Conservation (phyloP, 2,113 vertebrate genomes). For the Epinephelus fuscoguttatus region DNA sequence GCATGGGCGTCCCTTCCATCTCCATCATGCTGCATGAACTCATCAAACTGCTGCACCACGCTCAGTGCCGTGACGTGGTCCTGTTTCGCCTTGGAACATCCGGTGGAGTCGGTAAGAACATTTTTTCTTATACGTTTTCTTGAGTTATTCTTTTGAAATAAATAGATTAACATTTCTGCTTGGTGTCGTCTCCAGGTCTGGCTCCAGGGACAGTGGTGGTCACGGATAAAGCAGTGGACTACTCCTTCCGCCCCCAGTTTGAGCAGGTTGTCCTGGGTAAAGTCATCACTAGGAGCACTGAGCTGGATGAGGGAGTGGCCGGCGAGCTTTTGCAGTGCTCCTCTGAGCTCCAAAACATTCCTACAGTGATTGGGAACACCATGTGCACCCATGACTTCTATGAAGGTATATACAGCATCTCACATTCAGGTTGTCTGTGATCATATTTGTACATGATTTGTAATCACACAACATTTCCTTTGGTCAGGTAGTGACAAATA, state of each 20-base stretch:
- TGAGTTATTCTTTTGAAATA: background rate
- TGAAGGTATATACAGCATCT: slow-evolving; percentile 83
- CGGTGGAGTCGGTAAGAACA: slow-evolving; percentile 88
- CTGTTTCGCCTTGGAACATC: slow-evolving; percentile 91
- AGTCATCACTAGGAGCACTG: slow-evolving; percentile 86
- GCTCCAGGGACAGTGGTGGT: slow-evolving; percentile 88
- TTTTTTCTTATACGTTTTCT: too few species aligned
- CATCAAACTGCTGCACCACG: slow-evolving; percentile 92
- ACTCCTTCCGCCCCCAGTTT: slow-evolving; percentile 86
- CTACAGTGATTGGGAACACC: slow-evolving; percentile 86
- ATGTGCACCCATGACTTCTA: slow-evolving; percentile 93
- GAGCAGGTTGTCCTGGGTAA: slow-evolving; percentile 90
- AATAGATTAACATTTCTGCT: background rate
- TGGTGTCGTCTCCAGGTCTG: slow-evolving; percentile 77
- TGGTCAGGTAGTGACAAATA: slow-evolving; percentile 12
- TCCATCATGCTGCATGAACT: slow-evolving; percentile 94
- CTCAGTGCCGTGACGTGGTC: slow-evolving; percentile 87
- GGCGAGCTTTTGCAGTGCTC: slow-evolving; percentile 87
- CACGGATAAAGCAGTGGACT: slow-evolving; percentile 87
- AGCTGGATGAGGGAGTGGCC: slow-evolving; percentile 87
- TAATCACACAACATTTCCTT: background rate
- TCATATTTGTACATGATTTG: background rate
- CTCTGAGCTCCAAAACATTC: slow-evolving; percentile 80
- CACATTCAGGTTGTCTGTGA: background rate
- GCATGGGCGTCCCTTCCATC: slow-evolving; percentile 92